Percentiles rank a stretch among this genome's conserved stretches.
These are phyloP conservation scores for Cistogaster globosa DNA, from an alignment of 2,888 invertebrate genomes.

Conservation along the genomic window DNA sequence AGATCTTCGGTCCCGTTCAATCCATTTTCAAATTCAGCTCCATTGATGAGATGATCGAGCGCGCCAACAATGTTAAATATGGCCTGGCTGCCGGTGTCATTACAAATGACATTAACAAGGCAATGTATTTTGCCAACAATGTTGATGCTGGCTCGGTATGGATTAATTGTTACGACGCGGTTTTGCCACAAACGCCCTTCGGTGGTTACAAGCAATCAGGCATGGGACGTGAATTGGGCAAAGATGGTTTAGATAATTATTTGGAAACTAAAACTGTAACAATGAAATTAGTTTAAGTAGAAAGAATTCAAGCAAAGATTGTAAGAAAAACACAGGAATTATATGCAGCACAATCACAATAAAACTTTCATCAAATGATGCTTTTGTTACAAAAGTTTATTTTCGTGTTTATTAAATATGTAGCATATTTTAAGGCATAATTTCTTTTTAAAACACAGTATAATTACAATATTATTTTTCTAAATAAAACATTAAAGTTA, in stretches of 20 bases:
- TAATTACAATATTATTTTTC: constrained; percentile 9
- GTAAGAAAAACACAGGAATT: background rate
- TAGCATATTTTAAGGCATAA: constrained; percentile 37
- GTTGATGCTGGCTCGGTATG: constrained; percentile 92
- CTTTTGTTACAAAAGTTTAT: constrained; percentile 29
- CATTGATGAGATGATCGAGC: constrained; percentile 89
- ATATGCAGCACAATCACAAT: background rate
- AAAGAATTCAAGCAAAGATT: background rate
- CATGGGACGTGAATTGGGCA: constrained; percentile 92
- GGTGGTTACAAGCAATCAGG: constrained; percentile 95
- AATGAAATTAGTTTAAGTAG: constrained; percentile 82
- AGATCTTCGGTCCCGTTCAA: constrained; percentile 97
- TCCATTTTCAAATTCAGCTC: constrained; percentile 90
- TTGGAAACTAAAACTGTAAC: constrained; percentile 91
- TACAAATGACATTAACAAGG: constrained; percentile 90
- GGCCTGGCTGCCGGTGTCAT: constrained; percentile 93
- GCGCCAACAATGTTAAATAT: constrained; percentile 91
- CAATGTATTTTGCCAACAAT: constrained; percentile 88
- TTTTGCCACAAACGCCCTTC: constrained; percentile 89
- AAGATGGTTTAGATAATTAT: constrained; percentile 90
- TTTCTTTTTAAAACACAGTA: constrained; percentile 30
- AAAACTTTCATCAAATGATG: constrained; percentile 11
- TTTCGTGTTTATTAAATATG: constrained; percentile 34
- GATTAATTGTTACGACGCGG: constrained; percentile 84
- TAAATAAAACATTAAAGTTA: constrained; percentile 19